phyloP scores from a whole-genome alignment of 1,140 invertebrate species.

The Zaprionus ornatus region DNA sequence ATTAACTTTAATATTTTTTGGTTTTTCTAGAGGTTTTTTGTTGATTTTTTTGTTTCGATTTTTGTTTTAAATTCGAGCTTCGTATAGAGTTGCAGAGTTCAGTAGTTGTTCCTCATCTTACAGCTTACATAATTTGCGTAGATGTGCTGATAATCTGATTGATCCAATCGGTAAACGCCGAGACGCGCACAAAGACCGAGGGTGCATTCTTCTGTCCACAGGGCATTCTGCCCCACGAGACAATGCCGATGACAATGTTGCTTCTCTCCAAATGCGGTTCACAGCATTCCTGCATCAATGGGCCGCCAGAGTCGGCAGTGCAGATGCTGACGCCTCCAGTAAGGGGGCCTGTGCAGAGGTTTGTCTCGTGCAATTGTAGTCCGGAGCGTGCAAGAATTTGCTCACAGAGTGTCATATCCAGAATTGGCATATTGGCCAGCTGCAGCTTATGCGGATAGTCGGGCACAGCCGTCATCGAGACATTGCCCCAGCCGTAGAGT shows the following conservation, averaged over 20 bases:
- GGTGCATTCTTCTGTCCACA: slow-evolving; percentile 87
- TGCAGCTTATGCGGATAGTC: slow-evolving; percentile 84
- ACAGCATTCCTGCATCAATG: slow-evolving; percentile 71
- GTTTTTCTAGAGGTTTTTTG: slow-evolving; percentile 34
- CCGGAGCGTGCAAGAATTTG: slow-evolving; percentile 67
- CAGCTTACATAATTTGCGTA: slow-evolving; percentile 61
- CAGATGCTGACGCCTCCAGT: slow-evolving; percentile 84
- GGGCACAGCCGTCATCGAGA: slow-evolving; percentile 82
- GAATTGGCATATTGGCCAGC: slow-evolving; percentile 83
- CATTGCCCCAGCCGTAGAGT: slow-evolving; percentile 85
- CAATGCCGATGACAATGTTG: slow-evolving; percentile 77
- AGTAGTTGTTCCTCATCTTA: slow-evolving; percentile 23
- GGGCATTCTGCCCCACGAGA: slow-evolving; percentile 82
- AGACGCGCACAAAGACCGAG: slow-evolving; percentile 90
- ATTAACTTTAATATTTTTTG: slow-evolving; percentile 56
- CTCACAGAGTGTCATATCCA: slow-evolving; percentile 81
- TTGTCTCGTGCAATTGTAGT: slow-evolving; percentile 83
- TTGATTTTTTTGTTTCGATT: slow-evolving; percentile 41
- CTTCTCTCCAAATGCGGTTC: slow-evolving; percentile 49
- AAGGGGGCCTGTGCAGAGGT: slow-evolving; percentile 85
- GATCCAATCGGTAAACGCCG: slow-evolving; percentile 88
- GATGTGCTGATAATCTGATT: slow-evolving; percentile 68
- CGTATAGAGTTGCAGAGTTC: slow-evolving; percentile 11
- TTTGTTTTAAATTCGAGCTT: slow-evolving; percentile 59
- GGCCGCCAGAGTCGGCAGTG: slow-evolving; percentile 85